These are phyloP conservation scores for Coleophora deauratella DNA, from an alignment of 2,888 invertebrate species.

Conservation along the genomic window DNA sequence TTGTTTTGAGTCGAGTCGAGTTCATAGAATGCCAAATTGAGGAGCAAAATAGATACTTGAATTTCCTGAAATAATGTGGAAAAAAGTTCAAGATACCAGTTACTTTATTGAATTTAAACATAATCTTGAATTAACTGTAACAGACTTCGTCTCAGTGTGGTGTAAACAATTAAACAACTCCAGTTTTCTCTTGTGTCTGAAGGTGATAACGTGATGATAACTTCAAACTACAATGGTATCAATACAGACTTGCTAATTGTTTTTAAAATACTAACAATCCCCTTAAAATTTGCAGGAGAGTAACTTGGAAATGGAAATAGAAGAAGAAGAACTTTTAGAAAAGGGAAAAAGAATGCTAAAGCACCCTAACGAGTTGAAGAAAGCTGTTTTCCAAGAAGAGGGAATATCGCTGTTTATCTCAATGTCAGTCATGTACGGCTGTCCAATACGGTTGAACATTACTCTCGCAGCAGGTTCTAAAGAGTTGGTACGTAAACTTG, in stretches of 20 bases:
- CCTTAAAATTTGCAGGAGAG: slow-evolving; percentile 4
- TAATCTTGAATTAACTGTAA: slow-evolving; percentile 29
- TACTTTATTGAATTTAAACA: slow-evolving; percentile 22
- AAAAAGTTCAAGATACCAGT: slow-evolving; percentile 21
- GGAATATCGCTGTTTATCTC: slow-evolving; percentile 22
- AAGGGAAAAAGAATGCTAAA: slow-evolving; percentile 36
- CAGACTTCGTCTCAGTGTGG: slow-evolving; percentile 40
- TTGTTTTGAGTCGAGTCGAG: too few relatives aligned
- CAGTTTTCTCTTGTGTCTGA: slow-evolving; percentile 30
- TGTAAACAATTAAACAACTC: slow-evolving; percentile 21
- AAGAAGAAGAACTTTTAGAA: slow-evolving; percentile 30
- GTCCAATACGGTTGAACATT: slow-evolving; percentile 33
- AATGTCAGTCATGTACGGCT: slow-evolving; percentile 30
- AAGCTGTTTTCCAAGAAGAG: slow-evolving; percentile 20
- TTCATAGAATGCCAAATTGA: too few relatives aligned
- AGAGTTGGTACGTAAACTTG: slow-evolving; percentile 36
- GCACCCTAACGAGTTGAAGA: slow-evolving; percentile 32
- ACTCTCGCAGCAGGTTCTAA: slow-evolving; percentile 32
- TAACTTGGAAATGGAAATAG: slow-evolving; percentile 3
- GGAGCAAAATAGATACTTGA: too few relatives aligned
- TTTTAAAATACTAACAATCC: too few relatives aligned
- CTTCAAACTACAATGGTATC: too few relatives aligned
- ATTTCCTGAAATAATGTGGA: slow-evolving; percentile 43
- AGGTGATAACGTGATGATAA: slow-evolving; percentile 35
- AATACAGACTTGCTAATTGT: too few relatives aligned